A percentile compares a stretch with the other conserved stretches of the same genome.
Evolutionary conservation across 2,888 invertebrate species (phyloP).

Genomic region (Drosophila percnosoma): DNA sequence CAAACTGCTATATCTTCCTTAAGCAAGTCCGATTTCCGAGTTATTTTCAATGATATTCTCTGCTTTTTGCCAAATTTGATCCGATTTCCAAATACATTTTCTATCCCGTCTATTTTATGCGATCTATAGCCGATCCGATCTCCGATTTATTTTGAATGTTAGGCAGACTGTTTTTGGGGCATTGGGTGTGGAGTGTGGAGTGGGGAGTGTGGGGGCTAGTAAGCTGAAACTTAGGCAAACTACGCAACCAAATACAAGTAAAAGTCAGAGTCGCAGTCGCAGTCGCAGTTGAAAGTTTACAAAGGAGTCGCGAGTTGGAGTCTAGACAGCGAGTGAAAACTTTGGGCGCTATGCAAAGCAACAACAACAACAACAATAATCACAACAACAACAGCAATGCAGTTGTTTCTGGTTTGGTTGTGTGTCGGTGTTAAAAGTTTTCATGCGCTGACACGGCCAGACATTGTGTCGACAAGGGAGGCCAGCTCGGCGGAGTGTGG

Average conservation of each 20-base stretch:
- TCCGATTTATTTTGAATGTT: background rate
- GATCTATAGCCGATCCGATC: background rate
- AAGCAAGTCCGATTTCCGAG: too few relatives aligned
- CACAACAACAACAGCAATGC: conserved; percentile 29
- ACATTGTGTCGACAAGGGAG: conserved; percentile 56
- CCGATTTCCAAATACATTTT: too few relatives aligned
- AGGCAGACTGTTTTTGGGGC: background rate
- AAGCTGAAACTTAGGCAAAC: conserved; percentile 73
- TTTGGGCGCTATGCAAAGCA: conserved; percentile 53
- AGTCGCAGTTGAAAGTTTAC: conserved; percentile 45
- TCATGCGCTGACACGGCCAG: conserved; percentile 60
- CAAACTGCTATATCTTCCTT: background rate
- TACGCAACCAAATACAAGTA: conserved; percentile 72
- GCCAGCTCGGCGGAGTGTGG: background rate
- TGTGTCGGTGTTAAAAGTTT: conserved; percentile 38
- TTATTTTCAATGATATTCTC: too few relatives aligned
- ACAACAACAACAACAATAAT: conserved; percentile 18
- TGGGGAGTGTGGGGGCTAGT: conserved; percentile 6
- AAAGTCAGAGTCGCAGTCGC: conserved; percentile 60
- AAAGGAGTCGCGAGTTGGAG: conserved; percentile 53
- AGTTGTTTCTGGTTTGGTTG: conserved; percentile 1
- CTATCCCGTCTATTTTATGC: too few relatives aligned
- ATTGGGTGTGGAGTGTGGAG: background rate
- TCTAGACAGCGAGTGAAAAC: conserved; percentile 72
- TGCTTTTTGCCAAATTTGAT: too few relatives aligned